Base-by-base conservation (phyloP, 2,888 invertebrate genomes). In the Troglohyphantes excavatus region DNA sequence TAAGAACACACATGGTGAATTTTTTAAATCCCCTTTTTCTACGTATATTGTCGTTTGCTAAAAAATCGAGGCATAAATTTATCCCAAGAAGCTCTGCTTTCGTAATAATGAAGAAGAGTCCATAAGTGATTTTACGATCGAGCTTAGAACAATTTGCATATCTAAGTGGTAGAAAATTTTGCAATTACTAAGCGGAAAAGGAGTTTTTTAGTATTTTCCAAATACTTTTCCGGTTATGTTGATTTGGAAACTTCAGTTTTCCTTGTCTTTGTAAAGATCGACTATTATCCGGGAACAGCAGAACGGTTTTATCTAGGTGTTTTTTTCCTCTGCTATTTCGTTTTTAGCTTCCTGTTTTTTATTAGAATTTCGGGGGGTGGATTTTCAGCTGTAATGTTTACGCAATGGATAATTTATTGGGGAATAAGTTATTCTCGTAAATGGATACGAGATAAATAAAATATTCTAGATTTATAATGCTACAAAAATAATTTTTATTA, bases 261-360 rank as follows among this genome's bases (percentile, higher is more conserved):
- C 83, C 63, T 83, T 83, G 73, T 65, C 73, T 73, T 83, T 72
- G 43, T 63, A 83, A 73, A 83, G 65, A 61, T 83, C 27, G 43
- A 27, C 72, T 73, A 75, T 83, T 83, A 73, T 73, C 63, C 29
- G 3, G 29, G 43, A 82, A 82, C 72, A 26, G 59, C 61, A 59
- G 61, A 59, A 61, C 61, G 23, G 23, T 29, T 82, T 72, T 70
- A 68, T 70, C 59, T 72, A 13, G 21, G 11, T 82, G 43, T 76
- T 43, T 46, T 67, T 76, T 79, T 67, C 85, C 90, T 90, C 95
- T 88, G 95, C 97, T 97, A 96, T 97, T 93, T 97, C 97, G 76
- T 70, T 33, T 33, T 33, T 33, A 33, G 9, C 33, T 33, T 33
- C 33, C 46, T 46, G 9, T 17, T 46, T 17, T 9, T 46, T 2